Conservation (phyloP, 2,797 vertebrate genomes). For the Nothura maculosa region DNA sequence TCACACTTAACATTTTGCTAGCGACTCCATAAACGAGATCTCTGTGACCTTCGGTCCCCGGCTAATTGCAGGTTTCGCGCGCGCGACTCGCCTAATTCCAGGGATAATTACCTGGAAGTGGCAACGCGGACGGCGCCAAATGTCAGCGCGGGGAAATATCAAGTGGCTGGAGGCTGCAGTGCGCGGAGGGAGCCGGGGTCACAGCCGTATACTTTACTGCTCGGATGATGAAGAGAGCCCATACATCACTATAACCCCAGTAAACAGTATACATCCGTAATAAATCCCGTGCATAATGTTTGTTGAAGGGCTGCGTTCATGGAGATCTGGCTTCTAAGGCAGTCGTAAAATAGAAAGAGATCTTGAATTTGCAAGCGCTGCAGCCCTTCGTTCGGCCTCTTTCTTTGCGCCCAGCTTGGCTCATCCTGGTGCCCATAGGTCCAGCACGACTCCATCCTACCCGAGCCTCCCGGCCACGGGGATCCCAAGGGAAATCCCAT, state of each 20-base stretch:
- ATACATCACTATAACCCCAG: constrained; percentile 19
- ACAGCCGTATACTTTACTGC: constrained; percentile 56
- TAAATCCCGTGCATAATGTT: constrained; percentile 53
- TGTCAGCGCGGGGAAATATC: constrained; percentile 82
- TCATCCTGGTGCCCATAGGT: too few species aligned
- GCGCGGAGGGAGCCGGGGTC: constrained; percentile 41
- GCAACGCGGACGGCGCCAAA: constrained; percentile 82
- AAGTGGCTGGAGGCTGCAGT: constrained; percentile 69
- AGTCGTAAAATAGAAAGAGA: neutral
- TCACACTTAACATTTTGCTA: constrained; percentile 94
- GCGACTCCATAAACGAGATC: constrained; percentile 87
- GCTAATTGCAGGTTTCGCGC: constrained; percentile 87
- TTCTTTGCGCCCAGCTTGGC: neutral
- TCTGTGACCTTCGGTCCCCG: constrained; percentile 87
- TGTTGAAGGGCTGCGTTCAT: neutral
- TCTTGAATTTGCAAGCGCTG: neutral
- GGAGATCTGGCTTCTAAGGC: neutral
- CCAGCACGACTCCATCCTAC: too few species aligned
- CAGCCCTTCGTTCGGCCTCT: accelerated
- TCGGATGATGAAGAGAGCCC: constrained; percentile 36
- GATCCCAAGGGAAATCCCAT: too few species aligned
- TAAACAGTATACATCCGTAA: constrained; percentile 22
- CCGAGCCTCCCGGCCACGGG: too few species aligned
- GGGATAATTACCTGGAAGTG: constrained; percentile 87
- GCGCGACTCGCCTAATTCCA: constrained; percentile 86